Percentiles rank a stretch among this genome's conserved stretches.
Conservation (phyloP, 2,113 vertebrate species). For the Seriola rivoliana region DNA sequence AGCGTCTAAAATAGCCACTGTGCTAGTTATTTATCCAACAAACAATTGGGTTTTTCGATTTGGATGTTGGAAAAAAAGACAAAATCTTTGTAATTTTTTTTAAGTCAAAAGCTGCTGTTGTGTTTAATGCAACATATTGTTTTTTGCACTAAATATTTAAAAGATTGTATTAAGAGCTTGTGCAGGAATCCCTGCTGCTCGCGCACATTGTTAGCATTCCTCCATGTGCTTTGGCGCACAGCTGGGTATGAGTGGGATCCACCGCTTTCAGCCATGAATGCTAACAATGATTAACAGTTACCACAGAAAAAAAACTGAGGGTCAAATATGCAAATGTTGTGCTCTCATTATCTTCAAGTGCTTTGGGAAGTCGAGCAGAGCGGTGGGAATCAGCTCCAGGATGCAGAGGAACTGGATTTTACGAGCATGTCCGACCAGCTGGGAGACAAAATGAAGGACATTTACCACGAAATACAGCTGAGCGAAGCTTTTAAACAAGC, state of each 20-base stretch:
- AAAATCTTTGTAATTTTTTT: neutral
- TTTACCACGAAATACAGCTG: neutral
- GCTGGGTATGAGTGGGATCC: neutral
- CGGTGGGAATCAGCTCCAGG: neutral
- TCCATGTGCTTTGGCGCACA: neutral
- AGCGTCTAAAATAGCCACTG: too few relatives aligned
- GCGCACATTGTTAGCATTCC: slow-evolving; percentile 57
- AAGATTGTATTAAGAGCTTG: neutral
- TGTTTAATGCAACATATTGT: too few relatives aligned
- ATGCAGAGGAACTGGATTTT: neutral
- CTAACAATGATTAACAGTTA: neutral
- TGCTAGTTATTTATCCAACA: too few relatives aligned
- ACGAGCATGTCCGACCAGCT: neutral
- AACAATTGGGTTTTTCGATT: too few relatives aligned
- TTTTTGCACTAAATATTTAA: too few relatives aligned
- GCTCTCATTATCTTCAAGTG: neutral
- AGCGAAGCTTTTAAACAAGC: neutral
- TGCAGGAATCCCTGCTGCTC: neutral
- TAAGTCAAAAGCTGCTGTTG: neutral
- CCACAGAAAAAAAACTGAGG: neutral
- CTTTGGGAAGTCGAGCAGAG: slow-evolving; percentile 30
- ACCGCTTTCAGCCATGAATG: neutral
- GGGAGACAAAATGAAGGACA: neutral
- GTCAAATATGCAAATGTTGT: slow-evolving; percentile 12
- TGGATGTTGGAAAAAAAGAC: too few relatives aligned